Conservation (phyloP, 2,888 invertebrate genomes). For the Thymelicus lineola region DNA sequence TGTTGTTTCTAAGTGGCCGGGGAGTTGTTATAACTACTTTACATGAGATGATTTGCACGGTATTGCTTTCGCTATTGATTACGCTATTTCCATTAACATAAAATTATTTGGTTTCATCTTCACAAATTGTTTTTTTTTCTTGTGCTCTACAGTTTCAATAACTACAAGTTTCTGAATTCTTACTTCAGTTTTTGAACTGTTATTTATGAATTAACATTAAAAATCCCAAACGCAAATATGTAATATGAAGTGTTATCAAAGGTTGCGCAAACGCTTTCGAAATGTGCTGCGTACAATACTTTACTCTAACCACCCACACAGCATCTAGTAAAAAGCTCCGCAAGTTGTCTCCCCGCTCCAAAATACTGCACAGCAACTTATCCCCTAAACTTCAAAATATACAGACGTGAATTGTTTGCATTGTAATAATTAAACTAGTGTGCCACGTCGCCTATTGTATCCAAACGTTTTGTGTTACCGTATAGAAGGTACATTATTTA, state of each 20-base stretch:
- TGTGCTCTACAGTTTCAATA: too few species aligned
- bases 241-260: slow-evolving; percentile 20
- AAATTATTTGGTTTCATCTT: neutral
- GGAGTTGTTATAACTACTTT: neutral
- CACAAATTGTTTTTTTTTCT: neutral
- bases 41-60: neutral
- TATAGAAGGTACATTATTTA: slow-evolving; percentile 26
- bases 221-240: slow-evolving; percentile 1
- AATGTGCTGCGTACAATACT: slow-evolving; percentile 57
- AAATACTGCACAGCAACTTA: slow-evolving; percentile 22
- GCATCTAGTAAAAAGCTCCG: slow-evolving; percentile 46
- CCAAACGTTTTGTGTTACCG: slow-evolving; percentile 33
- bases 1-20: neutral
- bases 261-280: slow-evolving; percentile 64
- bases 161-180: neutral
- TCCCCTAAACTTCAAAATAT: neutral
- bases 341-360: slow-evolving; percentile 23
- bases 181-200: neutral
- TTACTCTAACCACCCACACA: slow-evolving; percentile 61
- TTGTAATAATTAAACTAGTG: slow-evolving; percentile 8
- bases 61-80: neutral
- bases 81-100: neutral
- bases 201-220: neutral
- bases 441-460: slow-evolving; percentile 31
- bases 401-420: slow-evolving; percentile 15